Evolutionary conservation across 1,140 invertebrate genomes (phyloP), one percentile per base, ranked within the genome.

Genomic region (Sesamia nonagrioides): DNA sequence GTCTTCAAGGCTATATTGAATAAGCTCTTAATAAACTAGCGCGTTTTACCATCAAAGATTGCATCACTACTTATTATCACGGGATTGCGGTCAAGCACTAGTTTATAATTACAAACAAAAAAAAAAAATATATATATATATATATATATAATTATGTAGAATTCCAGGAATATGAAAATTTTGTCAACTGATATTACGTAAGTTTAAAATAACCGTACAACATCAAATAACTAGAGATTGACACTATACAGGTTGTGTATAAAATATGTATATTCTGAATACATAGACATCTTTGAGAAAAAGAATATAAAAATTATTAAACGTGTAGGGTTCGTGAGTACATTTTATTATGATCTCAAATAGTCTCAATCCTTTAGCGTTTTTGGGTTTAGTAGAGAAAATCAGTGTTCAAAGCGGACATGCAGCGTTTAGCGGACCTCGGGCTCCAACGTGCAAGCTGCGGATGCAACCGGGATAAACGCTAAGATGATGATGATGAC

Each of bases 331-430:
- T 33, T 9, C 6, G 18, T 13, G 18, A 9, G 54, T 27, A 63
- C 33, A 35, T 40, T 63, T 40, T 27, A n/a, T 63, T 63, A 42
- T 63, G 35, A 63, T 63, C 37, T 63, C 35, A 17, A 63, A 40
- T 40, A n/a, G n/a, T n/a, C n/a, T n/a, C n/a, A n/a, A 33, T 63
- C 18, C n/a, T 3, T 40, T 9, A 11, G 11, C n/a, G 37, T 5
- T 63, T 63, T 21, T n/a, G n/a, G 35, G 17, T 35, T 63, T 42
- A 11, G 15, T 8, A 18, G 35, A 18, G 37, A 42, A n/a, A 63
- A 42, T 63, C 15, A 18, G 17, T 61, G 37, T 18, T 42, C 60
- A 63, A 63, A 63, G 60, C 8, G n/a, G n/a, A n/a, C n/a, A n/a
- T n/a, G n/a, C n/a, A n/a, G n/a, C n/a, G n/a, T n/a, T n/a, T n/a